Evolutionary conservation across 1,140 invertebrate genomes (phyloP).

Genomic region (Drosophila elegans): DNA sequence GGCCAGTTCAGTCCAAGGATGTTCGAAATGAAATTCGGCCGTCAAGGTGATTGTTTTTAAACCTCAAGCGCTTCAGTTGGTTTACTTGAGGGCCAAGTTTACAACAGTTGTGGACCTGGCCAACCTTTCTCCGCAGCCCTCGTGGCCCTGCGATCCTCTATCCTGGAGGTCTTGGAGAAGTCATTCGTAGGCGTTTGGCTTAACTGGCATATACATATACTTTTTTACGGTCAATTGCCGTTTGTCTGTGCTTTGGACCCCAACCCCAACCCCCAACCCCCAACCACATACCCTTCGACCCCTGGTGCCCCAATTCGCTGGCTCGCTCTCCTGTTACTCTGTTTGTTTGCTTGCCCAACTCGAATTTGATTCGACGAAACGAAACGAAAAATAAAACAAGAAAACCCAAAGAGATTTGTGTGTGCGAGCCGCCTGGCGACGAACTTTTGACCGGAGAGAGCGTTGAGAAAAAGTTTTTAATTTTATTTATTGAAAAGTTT

Average conservation of each 20-base stretch:
- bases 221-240: conserved; percentile 82
- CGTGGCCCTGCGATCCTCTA: not conserved
- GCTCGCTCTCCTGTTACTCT: conserved; percentile 47
- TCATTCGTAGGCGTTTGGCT: conserved; percentile 50
- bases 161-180: conserved; percentile 4
- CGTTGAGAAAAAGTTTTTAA: conserved; percentile 73
- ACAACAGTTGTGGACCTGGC: conserved; percentile 31
- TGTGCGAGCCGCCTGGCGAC: conserved; percentile 57
- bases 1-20: conserved; percentile 28
- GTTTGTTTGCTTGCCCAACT: conserved; percentile 78
- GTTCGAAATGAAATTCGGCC: conserved; percentile 70
- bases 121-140: not conserved
- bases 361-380: conserved; percentile 62
- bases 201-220: conserved; percentile 70
- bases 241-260: conserved; percentile 57
- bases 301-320: conserved; percentile 8
- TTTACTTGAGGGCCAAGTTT: conserved; percentile 58
- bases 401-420: conserved; percentile 39
- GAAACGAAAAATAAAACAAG: conserved; percentile 19
- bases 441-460: conserved; percentile 71
- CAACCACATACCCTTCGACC: not conserved
- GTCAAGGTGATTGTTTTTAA: conserved; percentile 79
- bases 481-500: conserved; percentile 83
- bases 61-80: conserved; percentile 75
- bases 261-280: not conserved